A percentile compares a stretch with the other conserved stretches of the same genome.
Conservation (phyloP, 35 echinoderm and acorn worm species). For the Holothuria glaberrima region DNA sequence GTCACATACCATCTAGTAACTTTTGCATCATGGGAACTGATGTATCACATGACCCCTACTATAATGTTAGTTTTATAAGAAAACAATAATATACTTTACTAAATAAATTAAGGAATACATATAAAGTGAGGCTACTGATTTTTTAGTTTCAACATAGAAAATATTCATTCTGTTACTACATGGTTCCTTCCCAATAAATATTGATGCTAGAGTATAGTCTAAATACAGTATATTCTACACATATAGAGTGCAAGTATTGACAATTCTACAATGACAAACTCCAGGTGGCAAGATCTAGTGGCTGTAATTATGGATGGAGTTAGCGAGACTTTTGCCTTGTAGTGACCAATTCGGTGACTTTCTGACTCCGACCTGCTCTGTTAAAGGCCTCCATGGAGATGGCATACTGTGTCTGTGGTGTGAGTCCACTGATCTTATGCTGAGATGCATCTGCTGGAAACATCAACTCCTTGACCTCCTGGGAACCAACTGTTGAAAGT, state of each 20-base stretch:
- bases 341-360: background rate
- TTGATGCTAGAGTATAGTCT: background rate
- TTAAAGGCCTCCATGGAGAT: slow-evolving; percentile 8
- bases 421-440: background rate
- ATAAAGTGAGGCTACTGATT: too few species aligned
- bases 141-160: too few species aligned
- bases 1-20: too few species aligned
- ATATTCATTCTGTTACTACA: too few species aligned
- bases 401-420: background rate
- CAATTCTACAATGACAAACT: background rate
- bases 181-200: too few species aligned
- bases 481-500: background rate
- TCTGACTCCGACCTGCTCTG: background rate
- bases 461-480: background rate
- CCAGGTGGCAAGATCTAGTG: background rate
- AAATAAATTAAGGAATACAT: too few species aligned
- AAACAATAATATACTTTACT: too few species aligned
- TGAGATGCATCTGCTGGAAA: background rate
- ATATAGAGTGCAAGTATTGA: background rate
- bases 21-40: too few species aligned
- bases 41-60: too few species aligned
- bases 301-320: background rate
- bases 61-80: too few species aligned
- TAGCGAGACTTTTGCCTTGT: background rate
- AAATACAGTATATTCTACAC: background rate